Evolutionary conservation across 2,797 vertebrate species (phyloP).

Genomic region (Heterohyrax brucei): DNA sequence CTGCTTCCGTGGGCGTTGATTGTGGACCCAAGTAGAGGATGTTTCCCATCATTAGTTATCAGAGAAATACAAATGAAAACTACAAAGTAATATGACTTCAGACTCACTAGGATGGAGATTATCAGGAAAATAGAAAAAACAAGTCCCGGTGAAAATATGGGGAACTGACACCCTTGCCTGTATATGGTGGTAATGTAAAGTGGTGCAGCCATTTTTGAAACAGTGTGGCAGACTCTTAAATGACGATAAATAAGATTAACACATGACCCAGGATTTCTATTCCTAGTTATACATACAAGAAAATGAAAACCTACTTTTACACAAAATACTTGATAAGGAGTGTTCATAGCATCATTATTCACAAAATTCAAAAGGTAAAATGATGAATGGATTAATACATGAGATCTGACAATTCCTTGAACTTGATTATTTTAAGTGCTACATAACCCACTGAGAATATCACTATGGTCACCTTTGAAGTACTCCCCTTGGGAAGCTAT

Average conservation of each 20-base stretch:
- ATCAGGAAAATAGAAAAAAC: background rate
- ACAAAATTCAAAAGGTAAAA: background rate
- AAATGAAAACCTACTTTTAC: background rate
- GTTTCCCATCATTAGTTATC: background rate
- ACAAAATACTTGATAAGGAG: background rate
- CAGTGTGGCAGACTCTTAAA: background rate
- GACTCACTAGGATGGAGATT: background rate
- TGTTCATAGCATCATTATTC: background rate
- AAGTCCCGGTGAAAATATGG: background rate
- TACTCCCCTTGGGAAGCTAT: too few species aligned
- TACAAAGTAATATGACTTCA: background rate
- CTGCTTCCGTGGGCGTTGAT: too few species aligned
- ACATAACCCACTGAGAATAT: too few species aligned
- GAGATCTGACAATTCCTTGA: too few species aligned
- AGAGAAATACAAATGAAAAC: background rate
- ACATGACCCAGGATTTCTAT: background rate
- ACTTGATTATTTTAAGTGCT: too few species aligned
- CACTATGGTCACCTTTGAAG: too few species aligned
- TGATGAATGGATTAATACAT: background rate
- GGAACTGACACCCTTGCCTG: rapidly evolving
- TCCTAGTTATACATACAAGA: background rate
- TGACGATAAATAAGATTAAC: background rate
- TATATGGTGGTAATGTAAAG: background rate
- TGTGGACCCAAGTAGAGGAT: background rate
- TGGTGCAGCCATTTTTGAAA: background rate